A percentile compares a stretch with the other conserved stretches of the same genome.
phyloP scores from a whole-genome alignment of 1,140 invertebrate genomes.

The Meloidogyne chitwoodi region DNA sequence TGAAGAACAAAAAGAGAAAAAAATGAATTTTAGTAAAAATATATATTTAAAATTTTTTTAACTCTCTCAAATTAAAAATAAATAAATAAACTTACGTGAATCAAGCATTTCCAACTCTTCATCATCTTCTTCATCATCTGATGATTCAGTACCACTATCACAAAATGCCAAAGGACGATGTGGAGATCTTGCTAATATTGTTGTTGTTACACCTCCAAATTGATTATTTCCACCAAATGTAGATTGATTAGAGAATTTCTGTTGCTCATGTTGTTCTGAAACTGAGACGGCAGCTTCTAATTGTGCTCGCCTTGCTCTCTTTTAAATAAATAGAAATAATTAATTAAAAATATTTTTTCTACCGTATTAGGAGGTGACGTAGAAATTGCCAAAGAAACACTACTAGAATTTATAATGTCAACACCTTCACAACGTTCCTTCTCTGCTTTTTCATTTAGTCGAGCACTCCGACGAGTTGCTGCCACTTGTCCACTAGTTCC shows the following conservation, averaged over 20 bases:
- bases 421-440: not conserved
- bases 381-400: not conserved
- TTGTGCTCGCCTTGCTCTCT: not conserved
- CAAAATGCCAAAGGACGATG: not conserved
- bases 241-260: not conserved
- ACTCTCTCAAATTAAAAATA: no score
- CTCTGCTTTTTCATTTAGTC: constrained; percentile 18
- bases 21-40: not conserved
- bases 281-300: not conserved
- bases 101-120: constrained; percentile 34
- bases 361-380: not conserved
- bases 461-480: constrained; percentile 15
- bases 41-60: not conserved
- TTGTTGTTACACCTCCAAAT: not conserved
- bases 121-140: constrained; percentile 16
- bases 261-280: not conserved
- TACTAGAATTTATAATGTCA: not conserved
- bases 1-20: not conserved
- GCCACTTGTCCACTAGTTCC: not conserved
- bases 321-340: not conserved
- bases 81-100: constrained; percentile 16
- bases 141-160: constrained; percentile 28
- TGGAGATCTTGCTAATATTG: not conserved
- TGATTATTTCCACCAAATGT: not conserved
- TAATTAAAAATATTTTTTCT: not conserved